Evolutionary conservation across 2,888 invertebrate species (phyloP).

Genomic region (Leucophenga montana): DNA sequence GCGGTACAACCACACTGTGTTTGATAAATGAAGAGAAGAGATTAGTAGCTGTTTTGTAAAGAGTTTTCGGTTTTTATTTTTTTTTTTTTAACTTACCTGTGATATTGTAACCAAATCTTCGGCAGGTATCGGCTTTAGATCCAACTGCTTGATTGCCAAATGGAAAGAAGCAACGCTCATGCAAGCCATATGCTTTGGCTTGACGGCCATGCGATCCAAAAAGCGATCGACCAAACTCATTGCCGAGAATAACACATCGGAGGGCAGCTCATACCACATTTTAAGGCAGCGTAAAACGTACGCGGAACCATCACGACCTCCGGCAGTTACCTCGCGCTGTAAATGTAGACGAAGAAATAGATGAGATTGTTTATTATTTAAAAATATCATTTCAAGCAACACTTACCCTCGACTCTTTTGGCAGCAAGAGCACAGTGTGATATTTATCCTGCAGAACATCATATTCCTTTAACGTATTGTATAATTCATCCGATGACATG

Average conservation of each 20-base stretch:
- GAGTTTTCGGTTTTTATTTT: not conserved
- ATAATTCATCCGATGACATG: slow-evolving; percentile 72
- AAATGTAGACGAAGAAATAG: not conserved
- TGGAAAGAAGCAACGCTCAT: slow-evolving; percentile 90
- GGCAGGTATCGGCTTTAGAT: slow-evolving; percentile 76
- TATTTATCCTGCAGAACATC: slow-evolving; percentile 81
- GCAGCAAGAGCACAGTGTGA: slow-evolving; percentile 80
- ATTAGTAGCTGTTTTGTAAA: not conserved
- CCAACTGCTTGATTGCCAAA: slow-evolving; percentile 82
- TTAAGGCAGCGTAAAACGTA: slow-evolving; percentile 87
- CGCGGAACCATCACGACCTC: slow-evolving; percentile 85
- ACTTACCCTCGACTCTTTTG: slow-evolving; percentile 78
- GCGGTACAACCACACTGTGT: slow-evolving; percentile 86
- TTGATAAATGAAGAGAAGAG: slow-evolving; percentile 73
- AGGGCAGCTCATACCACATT: slow-evolving; percentile 88
- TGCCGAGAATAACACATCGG: slow-evolving; percentile 84
- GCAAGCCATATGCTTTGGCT: slow-evolving; percentile 89
- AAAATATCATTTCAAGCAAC: too few species aligned
- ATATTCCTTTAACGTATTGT: slow-evolving; percentile 79
- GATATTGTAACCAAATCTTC: slow-evolving; percentile 80
- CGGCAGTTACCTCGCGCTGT: slow-evolving; percentile 81
- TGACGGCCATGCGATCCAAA: slow-evolving; percentile 86
- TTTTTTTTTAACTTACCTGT: slow-evolving; percentile 60
- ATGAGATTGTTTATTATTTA: too few species aligned
- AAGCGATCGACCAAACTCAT: slow-evolving; percentile 87